A percentile compares a stretch with the other conserved stretches of the same genome.
phyloP scores from a whole-genome alignment of 1,140 invertebrate species.

The Anastrepha ludens region DNA sequence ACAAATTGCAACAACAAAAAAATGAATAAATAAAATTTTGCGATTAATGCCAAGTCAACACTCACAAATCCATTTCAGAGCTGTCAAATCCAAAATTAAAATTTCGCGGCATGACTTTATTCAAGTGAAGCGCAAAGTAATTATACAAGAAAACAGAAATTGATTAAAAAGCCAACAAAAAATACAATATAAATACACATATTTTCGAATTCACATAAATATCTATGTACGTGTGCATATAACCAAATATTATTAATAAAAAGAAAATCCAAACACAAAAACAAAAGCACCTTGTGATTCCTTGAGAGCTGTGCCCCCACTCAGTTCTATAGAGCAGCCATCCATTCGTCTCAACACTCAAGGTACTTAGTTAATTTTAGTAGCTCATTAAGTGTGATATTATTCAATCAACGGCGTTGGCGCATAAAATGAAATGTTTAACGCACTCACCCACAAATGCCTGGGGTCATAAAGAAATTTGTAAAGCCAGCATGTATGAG shows the following conservation, averaged over 20 bases:
- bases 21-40: not conserved
- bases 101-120: not conserved
- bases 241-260: not conserved
- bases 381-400: constrained; percentile 40
- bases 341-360: not conserved
- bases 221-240: not conserved
- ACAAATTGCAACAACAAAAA: not conserved
- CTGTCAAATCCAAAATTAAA: constrained; percentile 29
- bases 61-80: not conserved
- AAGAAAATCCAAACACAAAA: not conserved
- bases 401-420: constrained; percentile 27
- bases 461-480: constrained; percentile 16
- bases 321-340: too few species aligned
- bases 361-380: constrained; percentile 39
- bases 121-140: not conserved
- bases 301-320: too few species aligned
- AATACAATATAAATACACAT: too few species aligned
- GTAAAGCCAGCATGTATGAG: not conserved
- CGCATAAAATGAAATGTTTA: constrained; percentile 22
- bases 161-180: not conserved
- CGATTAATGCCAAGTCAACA: not conserved
- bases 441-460: not conserved
- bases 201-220: too few species aligned
- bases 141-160: not conserved
- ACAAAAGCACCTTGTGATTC: not conserved